Base-by-base conservation (phyloP, 2,797 vertebrate species). In the Dallia pectoralis region DNA sequence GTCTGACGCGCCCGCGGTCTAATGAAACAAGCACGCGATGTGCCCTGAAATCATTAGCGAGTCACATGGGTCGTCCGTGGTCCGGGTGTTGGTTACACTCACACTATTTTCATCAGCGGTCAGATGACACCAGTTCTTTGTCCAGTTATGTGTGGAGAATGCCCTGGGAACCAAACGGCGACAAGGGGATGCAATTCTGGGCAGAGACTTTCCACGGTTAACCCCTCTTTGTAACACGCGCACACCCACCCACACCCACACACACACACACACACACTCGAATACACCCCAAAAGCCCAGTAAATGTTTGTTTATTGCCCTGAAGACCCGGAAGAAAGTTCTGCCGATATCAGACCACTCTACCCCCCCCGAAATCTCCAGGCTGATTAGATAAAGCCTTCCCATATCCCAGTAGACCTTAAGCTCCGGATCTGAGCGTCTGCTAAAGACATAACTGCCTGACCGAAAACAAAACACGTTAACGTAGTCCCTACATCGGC, bases 41-140 rank as follows among this genome's bases (percentile, higher is more conserved):
- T 87, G 86, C 86, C 84, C 87, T 89, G 91, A 94, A 93, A 93
- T 93, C 93, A 93, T 93, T 93, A 93, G 90, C 82, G 77, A 85
- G 84, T 87, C 86, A 75, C 80, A 84, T 79, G 85, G 88, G 79
- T 83, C 27, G 87, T 84, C 87, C 88, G 90, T 88, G 87, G 82
- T 84, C 76, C n/a, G 79, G 87, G 92, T 92, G 88, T 91, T 85
- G 87, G 89, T 94, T 93, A 91, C 91, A 87, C 84, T 89, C 84
- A 80, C 91, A 90, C 93, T 94, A 94, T 93, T 94, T 93, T 92
- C 86, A 93, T 93, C 93, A 85, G 85, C 70, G 82, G 92, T 92
- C 92, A 93, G 90, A 92, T 93, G 93, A 94, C 91, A 91, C 91
- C 86, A n/a, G 84, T 89, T 91, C 92, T 92, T 93, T 93, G 93